phyloP scores from a whole-genome alignment of 2,113 vertebrate genomes.

The Brevimyrus niger region DNA sequence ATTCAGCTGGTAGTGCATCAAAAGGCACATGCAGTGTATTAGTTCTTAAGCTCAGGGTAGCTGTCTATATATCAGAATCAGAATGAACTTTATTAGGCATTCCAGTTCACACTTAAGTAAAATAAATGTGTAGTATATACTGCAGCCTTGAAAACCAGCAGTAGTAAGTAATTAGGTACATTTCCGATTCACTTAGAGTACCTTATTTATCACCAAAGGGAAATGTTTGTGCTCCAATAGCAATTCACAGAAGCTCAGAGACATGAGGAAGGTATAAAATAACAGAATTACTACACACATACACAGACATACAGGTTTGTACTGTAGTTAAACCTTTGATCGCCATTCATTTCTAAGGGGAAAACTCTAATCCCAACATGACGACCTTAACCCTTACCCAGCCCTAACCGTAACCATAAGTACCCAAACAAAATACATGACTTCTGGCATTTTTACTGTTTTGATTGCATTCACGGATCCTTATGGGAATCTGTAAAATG shows the following conservation, averaged over 20 bases:
- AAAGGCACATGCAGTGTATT: not conserved
- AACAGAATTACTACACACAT: not conserved
- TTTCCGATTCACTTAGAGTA: not conserved
- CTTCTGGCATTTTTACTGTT: too few species aligned
- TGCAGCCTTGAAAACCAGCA: not conserved
- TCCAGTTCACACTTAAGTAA: not conserved
- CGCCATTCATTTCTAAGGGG: too few species aligned
- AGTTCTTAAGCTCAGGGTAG: not conserved
- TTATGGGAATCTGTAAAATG: too few species aligned
- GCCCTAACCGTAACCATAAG: too few species aligned
- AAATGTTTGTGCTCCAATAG: not conserved
- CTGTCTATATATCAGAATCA: not conserved
- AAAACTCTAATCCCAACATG: too few species aligned
- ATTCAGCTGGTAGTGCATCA: not conserved
- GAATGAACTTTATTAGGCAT: not conserved
- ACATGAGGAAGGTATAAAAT: not conserved
- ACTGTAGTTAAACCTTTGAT: too few species aligned
- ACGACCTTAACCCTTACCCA: too few species aligned
- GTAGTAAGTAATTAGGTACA: not conserved
- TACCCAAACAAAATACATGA: too few species aligned
- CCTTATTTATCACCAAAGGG: not conserved
- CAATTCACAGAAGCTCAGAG: not conserved
- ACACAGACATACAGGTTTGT: not conserved
- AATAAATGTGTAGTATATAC: not conserved
- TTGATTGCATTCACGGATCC: too few species aligned